Conservation (phyloP, 2,888 invertebrate genomes). For the Mimas tiliae region DNA sequence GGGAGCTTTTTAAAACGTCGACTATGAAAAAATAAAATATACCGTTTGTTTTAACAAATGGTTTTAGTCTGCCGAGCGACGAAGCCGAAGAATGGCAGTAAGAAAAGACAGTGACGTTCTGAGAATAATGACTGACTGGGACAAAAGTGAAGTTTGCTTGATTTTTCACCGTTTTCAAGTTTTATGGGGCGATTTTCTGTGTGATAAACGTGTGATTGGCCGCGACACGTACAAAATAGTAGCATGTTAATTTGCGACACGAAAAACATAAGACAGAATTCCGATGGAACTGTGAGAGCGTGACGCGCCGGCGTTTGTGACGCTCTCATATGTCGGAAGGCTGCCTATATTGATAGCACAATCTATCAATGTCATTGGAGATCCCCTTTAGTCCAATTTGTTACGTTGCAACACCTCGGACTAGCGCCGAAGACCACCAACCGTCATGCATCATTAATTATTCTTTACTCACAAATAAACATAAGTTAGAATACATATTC, state of each 20-base stretch:
- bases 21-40: constrained; percentile 13
- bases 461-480: constrained; percentile 1
- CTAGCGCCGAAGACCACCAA: constrained; percentile 32
- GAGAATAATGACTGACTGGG: constrained; percentile 11
- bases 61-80: constrained; percentile 16
- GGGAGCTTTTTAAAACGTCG: background rate
- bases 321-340: too few relatives aligned
- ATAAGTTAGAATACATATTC: background rate
- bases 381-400: constrained; percentile 50
- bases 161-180: background rate
- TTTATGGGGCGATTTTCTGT: background rate
- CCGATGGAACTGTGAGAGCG: too few relatives aligned
- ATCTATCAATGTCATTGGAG: constrained; percentile 55
- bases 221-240: constrained; percentile 10
- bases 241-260: constrained; percentile 23
- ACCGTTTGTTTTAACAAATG: constrained; percentile 16
- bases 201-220: background rate
- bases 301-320: too few relatives aligned
- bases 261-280: background rate
- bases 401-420: constrained; percentile 36
- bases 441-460: constrained; percentile 39
- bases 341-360: constrained; percentile 43
- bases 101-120: constrained; percentile 15
- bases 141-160: constrained; percentile 6
- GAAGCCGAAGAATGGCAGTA: constrained; percentile 4